phyloP scores from a whole-genome alignment of 2,888 invertebrate genomes.

The Eristalis pertinax region DNA sequence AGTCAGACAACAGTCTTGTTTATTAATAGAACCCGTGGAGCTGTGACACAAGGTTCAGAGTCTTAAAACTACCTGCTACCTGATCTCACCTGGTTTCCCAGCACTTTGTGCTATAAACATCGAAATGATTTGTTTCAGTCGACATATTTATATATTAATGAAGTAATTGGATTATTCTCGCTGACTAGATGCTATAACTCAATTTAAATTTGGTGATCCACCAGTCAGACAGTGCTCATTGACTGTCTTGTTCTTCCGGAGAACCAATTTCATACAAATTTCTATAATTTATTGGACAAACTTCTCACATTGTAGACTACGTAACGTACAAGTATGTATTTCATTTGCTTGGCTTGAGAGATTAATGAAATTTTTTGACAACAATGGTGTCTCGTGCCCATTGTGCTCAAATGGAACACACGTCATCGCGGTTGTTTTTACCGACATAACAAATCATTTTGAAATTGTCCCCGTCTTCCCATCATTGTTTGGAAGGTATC shows the following conservation, averaged over 20 bases:
- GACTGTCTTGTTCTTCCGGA: not conserved
- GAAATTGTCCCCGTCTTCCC: not conserved
- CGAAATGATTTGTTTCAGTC: constrained; percentile 2
- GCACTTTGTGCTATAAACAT: not conserved
- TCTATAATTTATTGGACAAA: not conserved
- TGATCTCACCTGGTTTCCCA: constrained; percentile 24
- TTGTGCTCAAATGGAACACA: not conserved
- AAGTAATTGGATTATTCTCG: constrained; percentile 1
- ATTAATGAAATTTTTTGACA: not conserved
- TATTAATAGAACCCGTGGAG: constrained; percentile 14
- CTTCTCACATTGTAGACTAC: not conserved
- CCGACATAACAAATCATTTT: not conserved
- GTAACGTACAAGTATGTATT: not conserved
- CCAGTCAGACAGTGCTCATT: not conserved
- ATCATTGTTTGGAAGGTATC: not conserved
- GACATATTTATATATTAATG: not conserved
- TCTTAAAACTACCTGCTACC: constrained; percentile 22
- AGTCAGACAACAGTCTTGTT: constrained; percentile 8
- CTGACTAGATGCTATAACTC: not conserved
- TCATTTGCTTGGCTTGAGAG: not conserved
- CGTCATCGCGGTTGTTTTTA: not conserved
- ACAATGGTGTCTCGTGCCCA: not conserved
- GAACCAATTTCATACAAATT: not conserved
- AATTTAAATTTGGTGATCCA: not conserved
- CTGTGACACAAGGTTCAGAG: no score